Evolutionary conservation across 1,140 invertebrate species (phyloP).

Genomic region (Drosophila lacteicornis): DNA sequence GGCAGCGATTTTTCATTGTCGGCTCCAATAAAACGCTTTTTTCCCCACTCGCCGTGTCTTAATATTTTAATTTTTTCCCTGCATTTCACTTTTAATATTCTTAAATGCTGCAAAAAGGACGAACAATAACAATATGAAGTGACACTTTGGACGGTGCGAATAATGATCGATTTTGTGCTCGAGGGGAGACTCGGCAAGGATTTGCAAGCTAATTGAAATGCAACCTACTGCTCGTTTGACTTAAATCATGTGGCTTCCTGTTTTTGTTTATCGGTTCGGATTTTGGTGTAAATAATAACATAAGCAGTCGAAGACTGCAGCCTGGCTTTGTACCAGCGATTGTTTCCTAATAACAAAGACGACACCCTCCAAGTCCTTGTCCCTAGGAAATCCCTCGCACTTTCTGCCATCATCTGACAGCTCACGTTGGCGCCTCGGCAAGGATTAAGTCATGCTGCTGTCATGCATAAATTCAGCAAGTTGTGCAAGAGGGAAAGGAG

Average conservation of each 20-base stretch:
- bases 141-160: constrained; percentile 39
- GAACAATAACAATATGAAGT: constrained; percentile 35
- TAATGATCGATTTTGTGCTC: constrained; percentile 41
- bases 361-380: constrained; percentile 16
- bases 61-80: constrained; percentile 37
- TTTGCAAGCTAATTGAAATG: constrained; percentile 36
- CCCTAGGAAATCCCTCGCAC: constrained; percentile 22
- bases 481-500: constrained; percentile 42
- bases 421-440: constrained; percentile 62
- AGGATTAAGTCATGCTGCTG: constrained; percentile 69
- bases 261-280: constrained; percentile 47
- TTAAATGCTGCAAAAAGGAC: constrained; percentile 28
- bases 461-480: constrained; percentile 78
- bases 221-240: constrained; percentile 8
- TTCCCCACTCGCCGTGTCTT: constrained; percentile 5
- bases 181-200: constrained; percentile 6
- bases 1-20: constrained; percentile 70
- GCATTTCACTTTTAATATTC: constrained; percentile 61
- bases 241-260: constrained; percentile 9
- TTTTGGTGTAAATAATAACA: constrained; percentile 66
- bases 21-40: constrained; percentile 49
- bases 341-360: constrained; percentile 58
- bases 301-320: constrained; percentile 18
- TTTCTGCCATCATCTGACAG: constrained; percentile 49
- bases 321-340: constrained; percentile 30